These are phyloP conservation scores for Mola mola DNA, from an alignment of 2,113 vertebrate species.

Conservation along the genomic window DNA sequence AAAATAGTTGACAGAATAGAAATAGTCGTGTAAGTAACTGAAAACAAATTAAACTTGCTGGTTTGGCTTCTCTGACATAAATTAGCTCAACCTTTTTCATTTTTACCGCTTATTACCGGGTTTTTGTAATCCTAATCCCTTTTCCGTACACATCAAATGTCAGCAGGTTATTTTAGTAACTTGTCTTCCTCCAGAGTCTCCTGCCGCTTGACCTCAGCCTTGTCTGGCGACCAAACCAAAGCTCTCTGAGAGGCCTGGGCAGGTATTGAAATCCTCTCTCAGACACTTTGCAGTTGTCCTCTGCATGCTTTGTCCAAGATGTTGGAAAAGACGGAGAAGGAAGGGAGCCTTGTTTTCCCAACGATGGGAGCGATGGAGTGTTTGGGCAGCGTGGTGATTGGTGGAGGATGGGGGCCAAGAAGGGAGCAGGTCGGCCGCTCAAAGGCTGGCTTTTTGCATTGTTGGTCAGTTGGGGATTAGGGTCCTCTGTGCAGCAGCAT, in stretches of 20 bases:
- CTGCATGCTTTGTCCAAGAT: slow-evolving; percentile 49
- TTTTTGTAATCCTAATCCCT: slow-evolving; percentile 11
- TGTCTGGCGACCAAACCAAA: slow-evolving; percentile 17
- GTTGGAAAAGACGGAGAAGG: slow-evolving; percentile 43
- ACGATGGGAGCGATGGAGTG: slow-evolving; percentile 58
- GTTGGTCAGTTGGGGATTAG: slow-evolving; percentile 84
- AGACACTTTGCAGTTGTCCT: slow-evolving; percentile 31
- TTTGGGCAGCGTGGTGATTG: slow-evolving; percentile 45
- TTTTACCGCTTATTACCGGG: not conserved
- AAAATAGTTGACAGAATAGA: no score
- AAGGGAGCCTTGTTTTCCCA: slow-evolving; percentile 37
- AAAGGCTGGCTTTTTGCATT: slow-evolving; percentile 84
- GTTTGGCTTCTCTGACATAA: not conserved
- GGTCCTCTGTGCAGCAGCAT: slow-evolving; percentile 78
- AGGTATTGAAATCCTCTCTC: slow-evolving; percentile 58
- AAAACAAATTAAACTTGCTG: not conserved
- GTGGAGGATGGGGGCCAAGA: slow-evolving; percentile 31
- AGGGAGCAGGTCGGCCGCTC: slow-evolving; percentile 80
- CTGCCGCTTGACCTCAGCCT: slow-evolving; percentile 55
- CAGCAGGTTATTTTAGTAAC: slow-evolving; percentile 34
- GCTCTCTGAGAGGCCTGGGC: slow-evolving; percentile 33
- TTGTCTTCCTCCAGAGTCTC: slow-evolving; percentile 36
- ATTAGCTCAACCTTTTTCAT: not conserved
- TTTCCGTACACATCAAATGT: slow-evolving; percentile 11
- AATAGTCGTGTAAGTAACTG: not conserved